Conservation (phyloP, 1,140 invertebrate genomes). For the Ylistrum balloti region DNA sequence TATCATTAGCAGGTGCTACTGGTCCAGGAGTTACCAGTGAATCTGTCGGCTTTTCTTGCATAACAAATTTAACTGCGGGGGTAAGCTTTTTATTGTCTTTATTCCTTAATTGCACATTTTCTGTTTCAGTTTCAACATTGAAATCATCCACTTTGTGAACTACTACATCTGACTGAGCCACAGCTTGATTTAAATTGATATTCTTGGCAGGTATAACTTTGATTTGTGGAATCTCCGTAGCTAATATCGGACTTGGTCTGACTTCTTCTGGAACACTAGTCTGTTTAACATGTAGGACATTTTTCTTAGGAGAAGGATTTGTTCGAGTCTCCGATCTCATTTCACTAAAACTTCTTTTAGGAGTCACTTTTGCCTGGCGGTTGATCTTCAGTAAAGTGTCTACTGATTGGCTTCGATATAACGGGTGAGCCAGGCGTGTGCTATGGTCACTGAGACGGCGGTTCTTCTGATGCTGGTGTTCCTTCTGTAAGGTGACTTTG, state of each 20-base stretch:
- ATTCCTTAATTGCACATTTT: background rate
- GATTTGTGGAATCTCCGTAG: conserved; percentile 24
- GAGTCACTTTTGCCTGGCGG: conserved; percentile 59
- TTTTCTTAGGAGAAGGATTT: background rate
- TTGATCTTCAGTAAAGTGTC: conserved; percentile 83
- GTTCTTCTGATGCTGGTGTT: conserved; percentile 56
- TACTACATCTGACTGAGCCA: background rate
- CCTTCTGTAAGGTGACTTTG: conserved; percentile 74
- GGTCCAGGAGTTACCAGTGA: background rate
- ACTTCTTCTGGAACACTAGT: background rate
- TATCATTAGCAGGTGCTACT: conserved; percentile 41
- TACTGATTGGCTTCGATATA: conserved; percentile 88
- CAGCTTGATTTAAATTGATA: conserved; percentile 5
- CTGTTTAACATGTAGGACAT: background rate
- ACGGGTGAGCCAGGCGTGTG: conserved; percentile 84
- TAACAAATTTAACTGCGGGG: conserved; percentile 1
- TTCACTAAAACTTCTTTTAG: conserved; percentile 73
- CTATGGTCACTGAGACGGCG: conserved; percentile 58
- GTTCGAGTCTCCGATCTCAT: conserved; percentile 64
- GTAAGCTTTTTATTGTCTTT: conserved; percentile 43
- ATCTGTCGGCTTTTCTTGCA: background rate
- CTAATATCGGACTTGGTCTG: background rate
- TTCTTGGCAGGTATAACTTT: conserved; percentile 12
- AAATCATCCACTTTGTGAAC: background rate
- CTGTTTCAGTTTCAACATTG: background rate